A percentile compares a stretch with the other conserved stretches of the same genome.
Evolutionary conservation across 2,113 vertebrate genomes (phyloP).

Genomic region (Calidris pugnax): DNA sequence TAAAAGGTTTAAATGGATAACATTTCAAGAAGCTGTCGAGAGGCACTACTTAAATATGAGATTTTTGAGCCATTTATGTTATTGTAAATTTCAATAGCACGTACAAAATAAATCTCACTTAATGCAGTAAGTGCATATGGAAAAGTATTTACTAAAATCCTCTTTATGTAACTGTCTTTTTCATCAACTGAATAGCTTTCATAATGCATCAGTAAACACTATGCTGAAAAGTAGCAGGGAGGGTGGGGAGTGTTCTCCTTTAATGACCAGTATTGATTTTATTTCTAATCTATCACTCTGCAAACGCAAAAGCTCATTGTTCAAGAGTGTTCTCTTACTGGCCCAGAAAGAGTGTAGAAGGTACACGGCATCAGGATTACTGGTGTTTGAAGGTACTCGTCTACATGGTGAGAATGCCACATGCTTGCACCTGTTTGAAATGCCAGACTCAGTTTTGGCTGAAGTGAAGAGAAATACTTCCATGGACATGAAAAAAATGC

Average conservation of each 20-base stretch:
- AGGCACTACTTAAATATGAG: neutral
- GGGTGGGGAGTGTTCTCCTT: neutral
- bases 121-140: neutral
- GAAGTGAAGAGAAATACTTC: neutral
- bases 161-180: slow-evolving; percentile 29
- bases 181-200: neutral
- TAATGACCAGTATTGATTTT: slow-evolving; percentile 43
- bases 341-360: neutral
- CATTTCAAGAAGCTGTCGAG: slow-evolving; percentile 11
- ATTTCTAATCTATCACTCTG: slow-evolving; percentile 19
- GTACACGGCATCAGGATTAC: neutral
- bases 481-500: neutral
- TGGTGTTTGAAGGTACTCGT: neutral
- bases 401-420: neutral
- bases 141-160: slow-evolving; percentile 46
- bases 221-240: neutral
- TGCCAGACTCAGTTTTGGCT: neutral
- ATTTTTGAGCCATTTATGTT: slow-evolving; percentile 19
- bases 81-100: neutral
- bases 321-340: accelerated
- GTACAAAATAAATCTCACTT: slow-evolving; percentile 47
- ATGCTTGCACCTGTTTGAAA: neutral
- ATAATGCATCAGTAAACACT: slow-evolving; percentile 22
- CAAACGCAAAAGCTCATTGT: neutral
- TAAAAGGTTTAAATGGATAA: slow-evolving; percentile 47